These are phyloP conservation scores for Spilogale gracilis DNA, from an alignment of 2,113 vertebrate genomes.

Conservation along the genomic window DNA sequence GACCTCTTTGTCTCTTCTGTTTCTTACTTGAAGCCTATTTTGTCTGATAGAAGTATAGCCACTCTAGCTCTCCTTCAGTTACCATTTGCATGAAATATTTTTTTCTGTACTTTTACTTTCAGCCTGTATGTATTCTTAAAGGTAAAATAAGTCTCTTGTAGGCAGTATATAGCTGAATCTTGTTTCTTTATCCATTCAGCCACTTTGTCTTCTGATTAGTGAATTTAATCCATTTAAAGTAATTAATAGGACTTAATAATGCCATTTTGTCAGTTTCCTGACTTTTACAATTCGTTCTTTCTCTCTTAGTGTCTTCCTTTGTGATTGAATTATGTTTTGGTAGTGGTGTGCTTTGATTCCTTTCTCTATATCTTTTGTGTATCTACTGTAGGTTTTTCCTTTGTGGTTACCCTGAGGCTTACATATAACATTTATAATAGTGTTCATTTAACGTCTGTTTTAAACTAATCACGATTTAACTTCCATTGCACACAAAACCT, in stretches of 20 bases:
- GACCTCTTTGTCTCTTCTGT: not conserved
- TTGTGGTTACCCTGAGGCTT: not conserved
- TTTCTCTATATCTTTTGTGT: not conserved
- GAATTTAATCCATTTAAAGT: not conserved
- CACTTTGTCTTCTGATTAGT: not conserved
- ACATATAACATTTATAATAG: not conserved
- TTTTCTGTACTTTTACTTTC: not conserved
- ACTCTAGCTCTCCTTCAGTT: not conserved
- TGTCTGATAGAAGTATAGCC: not conserved
- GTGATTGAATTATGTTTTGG: not conserved
- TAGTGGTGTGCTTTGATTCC: not conserved
- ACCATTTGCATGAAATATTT: not conserved
- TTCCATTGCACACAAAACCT: not conserved
- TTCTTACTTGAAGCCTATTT: not conserved
- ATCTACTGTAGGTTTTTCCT: not conserved
- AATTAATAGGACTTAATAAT: not conserved
- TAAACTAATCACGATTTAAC: not conserved
- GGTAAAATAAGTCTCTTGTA: not conserved
- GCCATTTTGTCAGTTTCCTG: not conserved
- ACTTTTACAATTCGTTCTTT: not conserved
- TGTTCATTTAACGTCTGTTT: not conserved
- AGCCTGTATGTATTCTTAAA: not conserved
- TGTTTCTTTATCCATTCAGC: not conserved
- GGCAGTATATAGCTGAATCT: not conserved
- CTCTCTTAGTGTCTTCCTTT: not conserved